These are phyloP conservation scores for Leuctra nigra DNA, from an alignment of 2,888 invertebrate species.

Conservation along the genomic window DNA sequence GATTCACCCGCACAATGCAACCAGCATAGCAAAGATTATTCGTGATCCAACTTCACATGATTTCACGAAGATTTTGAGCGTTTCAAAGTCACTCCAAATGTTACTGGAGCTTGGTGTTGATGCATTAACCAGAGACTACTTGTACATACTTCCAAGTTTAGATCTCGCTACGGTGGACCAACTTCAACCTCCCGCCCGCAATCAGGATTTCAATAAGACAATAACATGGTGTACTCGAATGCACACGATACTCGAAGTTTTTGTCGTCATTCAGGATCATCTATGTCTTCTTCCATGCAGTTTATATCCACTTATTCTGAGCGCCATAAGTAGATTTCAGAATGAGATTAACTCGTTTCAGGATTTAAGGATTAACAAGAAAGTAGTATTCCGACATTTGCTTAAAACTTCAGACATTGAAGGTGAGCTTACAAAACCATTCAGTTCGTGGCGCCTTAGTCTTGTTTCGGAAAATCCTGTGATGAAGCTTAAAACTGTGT, in stretches of 20 bases:
- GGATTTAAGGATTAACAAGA: not conserved
- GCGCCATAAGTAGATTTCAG: not conserved
- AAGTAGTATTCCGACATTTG: not conserved
- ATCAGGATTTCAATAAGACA: not conserved
- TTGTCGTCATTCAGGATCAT: not conserved
- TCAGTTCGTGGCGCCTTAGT: not conserved
- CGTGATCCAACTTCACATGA: too few relatives aligned
- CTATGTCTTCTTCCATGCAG: not conserved
- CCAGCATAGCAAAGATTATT: not conserved
- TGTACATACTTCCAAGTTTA: not conserved
- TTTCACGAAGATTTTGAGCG: too few relatives aligned
- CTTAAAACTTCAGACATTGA: not conserved
- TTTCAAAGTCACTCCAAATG: not conserved
- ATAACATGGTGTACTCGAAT: not conserved
- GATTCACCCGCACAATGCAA: not conserved
- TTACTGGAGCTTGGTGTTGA: not conserved
- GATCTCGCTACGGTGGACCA: not conserved
- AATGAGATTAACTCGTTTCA: not conserved
- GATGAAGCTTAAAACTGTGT: not conserved
- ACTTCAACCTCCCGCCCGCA: not conserved
- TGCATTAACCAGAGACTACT: not conserved
- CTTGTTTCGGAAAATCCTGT: not conserved
- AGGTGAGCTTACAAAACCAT: not conserved
- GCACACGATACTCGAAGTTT: not conserved
- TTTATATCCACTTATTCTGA: not conserved